Percentiles rank a stretch among this genome's conserved stretches.
Evolutionary conservation across 2,113 vertebrate species (phyloP).

Genomic region (Thunnus thynnus): DNA sequence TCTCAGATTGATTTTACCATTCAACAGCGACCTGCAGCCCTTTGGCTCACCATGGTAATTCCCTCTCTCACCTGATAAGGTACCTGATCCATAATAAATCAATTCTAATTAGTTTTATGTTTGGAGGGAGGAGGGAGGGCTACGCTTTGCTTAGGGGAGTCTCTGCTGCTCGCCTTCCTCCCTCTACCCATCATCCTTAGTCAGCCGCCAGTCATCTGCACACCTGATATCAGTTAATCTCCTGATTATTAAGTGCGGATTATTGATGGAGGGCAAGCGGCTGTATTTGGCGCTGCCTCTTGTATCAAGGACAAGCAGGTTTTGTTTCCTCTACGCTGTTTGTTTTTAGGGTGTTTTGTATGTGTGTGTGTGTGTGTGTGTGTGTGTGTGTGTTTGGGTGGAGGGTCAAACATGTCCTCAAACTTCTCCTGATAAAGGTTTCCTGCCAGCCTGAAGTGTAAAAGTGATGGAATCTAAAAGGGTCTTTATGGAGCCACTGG

Average conservation of each 20-base stretch:
- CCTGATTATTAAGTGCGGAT: slow-evolving; percentile 68
- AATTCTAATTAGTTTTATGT: slow-evolving; percentile 94
- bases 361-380: slow-evolving; percentile 10
- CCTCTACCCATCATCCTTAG: slow-evolving; percentile 27
- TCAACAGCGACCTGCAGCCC: slow-evolving; percentile 89
- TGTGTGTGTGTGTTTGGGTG: neutral
- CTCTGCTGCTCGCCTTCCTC: slow-evolving; percentile 9
- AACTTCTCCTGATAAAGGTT: slow-evolving; percentile 33
- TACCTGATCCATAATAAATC: slow-evolving; percentile 95
- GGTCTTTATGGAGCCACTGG: neutral
- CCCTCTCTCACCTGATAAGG: slow-evolving; percentile 94
- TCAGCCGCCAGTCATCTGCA: slow-evolving; percentile 65
- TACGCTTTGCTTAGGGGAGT: slow-evolving; percentile 44
- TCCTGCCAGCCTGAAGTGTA: slow-evolving; percentile 1
- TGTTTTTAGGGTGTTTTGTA: slow-evolving; percentile 7
- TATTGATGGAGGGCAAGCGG: slow-evolving; percentile 56
- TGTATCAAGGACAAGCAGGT: slow-evolving; percentile 56
- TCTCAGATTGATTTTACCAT: slow-evolving; percentile 94
- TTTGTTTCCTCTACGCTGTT: slow-evolving; percentile 36
- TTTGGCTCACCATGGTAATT: slow-evolving; percentile 90
- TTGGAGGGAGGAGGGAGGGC: slow-evolving; percentile 49
- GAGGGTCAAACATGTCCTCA: slow-evolving; percentile 31
- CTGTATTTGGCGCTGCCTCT: slow-evolving; percentile 24
- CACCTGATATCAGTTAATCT: slow-evolving; percentile 78
- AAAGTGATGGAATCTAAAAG: neutral